phyloP scores from a whole-genome alignment of 92 coral and sea anemone genomes.

The Porites evermanni region DNA sequence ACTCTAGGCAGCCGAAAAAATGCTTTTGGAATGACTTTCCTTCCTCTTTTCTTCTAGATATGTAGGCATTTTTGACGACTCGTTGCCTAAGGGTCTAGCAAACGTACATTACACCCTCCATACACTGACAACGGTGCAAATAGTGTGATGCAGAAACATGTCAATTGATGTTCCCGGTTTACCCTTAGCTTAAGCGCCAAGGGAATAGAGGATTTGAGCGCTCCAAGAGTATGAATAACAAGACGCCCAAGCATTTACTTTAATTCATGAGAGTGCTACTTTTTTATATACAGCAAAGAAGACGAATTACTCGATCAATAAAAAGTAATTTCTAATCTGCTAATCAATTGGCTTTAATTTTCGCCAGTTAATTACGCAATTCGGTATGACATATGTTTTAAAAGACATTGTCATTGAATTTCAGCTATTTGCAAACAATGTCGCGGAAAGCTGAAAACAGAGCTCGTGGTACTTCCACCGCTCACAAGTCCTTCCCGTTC shows the following conservation, averaged over 20 bases:
- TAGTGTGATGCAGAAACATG: too few relatives aligned
- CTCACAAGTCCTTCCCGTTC: neutral
- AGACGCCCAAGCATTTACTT: too few relatives aligned
- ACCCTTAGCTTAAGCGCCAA: too few relatives aligned
- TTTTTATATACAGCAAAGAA: conserved; percentile 18
- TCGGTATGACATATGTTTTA: neutral
- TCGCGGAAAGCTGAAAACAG: conserved; percentile 27
- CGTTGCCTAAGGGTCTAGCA: conserved; percentile 4
- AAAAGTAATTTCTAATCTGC: conserved; percentile 34
- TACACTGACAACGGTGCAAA: too few relatives aligned
- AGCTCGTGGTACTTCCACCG: neutral
- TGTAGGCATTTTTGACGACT: too few relatives aligned
- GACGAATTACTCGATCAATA: conserved; percentile 11
- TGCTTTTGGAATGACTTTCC: conserved; percentile 32
- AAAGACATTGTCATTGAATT: conserved; percentile 17
- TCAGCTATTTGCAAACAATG: conserved; percentile 40
- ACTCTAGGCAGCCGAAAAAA: conserved; percentile 6
- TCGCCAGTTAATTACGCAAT: conserved; percentile 19
- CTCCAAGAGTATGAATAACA: too few relatives aligned
- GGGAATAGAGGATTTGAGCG: too few relatives aligned
- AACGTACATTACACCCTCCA: too few relatives aligned
- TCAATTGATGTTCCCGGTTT: too few relatives aligned
- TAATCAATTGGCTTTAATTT: neutral
- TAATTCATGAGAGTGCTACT: too few relatives aligned
- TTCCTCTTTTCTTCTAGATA: conserved; percentile 9